phyloP scores from a whole-genome alignment of 2,888 invertebrate species.

The Elgonia sp. region DNA sequence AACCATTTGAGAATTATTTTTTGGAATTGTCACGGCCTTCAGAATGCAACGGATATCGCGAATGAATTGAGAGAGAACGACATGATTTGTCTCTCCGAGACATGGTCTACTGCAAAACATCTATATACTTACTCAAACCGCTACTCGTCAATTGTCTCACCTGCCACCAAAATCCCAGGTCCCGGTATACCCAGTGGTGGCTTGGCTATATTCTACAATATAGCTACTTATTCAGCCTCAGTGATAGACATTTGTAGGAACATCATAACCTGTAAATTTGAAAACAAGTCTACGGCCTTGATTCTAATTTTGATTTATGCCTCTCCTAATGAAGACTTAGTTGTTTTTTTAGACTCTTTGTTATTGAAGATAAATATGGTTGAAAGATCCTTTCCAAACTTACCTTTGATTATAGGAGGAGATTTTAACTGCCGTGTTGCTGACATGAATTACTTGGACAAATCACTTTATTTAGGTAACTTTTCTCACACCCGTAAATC shows the following conservation, averaged over 20 bases:
- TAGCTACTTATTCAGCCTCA: too few relatives aligned
- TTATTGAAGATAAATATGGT: too few relatives aligned
- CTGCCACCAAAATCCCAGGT: neutral
- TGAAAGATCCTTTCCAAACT: neutral
- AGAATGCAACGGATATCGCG: neutral
- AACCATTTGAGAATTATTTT: too few relatives aligned
- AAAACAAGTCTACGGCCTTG: too few relatives aligned
- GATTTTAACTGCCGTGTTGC: neutral
- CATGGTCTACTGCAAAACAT: neutral
- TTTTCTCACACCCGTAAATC: neutral
- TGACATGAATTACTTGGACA: neutral
- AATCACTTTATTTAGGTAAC: neutral
- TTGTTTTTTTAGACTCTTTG: too few relatives aligned
- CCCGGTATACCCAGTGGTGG: neutral
- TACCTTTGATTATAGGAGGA: neutral
- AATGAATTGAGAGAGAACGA: neutral
- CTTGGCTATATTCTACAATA: too few relatives aligned
- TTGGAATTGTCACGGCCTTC: too few relatives aligned
- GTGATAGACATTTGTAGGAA: too few relatives aligned
- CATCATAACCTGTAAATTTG: too few relatives aligned
- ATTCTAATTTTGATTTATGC: too few relatives aligned
- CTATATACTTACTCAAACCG: neutral
- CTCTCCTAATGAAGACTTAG: too few relatives aligned
- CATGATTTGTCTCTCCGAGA: neutral
- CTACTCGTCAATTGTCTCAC: neutral